phyloP scores from a whole-genome alignment of 1,140 invertebrate genomes.

The Saccostrea cuccullata region DNA sequence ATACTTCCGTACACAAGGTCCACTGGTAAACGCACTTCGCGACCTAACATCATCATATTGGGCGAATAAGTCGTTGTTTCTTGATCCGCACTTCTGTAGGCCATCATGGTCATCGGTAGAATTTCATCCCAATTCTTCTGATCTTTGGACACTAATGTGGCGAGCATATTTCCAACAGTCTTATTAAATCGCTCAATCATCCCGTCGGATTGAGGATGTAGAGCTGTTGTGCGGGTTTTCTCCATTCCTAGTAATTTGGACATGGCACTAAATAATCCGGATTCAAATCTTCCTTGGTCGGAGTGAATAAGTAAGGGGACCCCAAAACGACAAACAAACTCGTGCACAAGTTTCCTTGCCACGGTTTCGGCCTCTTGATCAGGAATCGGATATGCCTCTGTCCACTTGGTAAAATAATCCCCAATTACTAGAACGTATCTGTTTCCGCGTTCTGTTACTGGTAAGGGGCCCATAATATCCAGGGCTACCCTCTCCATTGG shows the following conservation, averaged over 20 bases:
- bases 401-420: slow-evolving; percentile 13
- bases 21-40: background rate
- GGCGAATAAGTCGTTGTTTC: background rate
- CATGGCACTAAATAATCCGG: slow-evolving; percentile 41
- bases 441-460: background rate
- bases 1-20: too few relatives aligned
- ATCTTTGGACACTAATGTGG: slow-evolving; percentile 53
- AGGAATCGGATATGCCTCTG: background rate
- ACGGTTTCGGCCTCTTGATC: slow-evolving; percentile 57
- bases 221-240: slow-evolving; percentile 48
- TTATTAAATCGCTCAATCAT: slow-evolving; percentile 49
- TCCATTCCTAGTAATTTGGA: slow-evolving; percentile 39
- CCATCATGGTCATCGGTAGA: slow-evolving; percentile 38
- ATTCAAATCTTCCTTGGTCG: slow-evolving; percentile 54
- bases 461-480: background rate
- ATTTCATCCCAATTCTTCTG: slow-evolving; percentile 53
- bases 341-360: slow-evolving; percentile 55
- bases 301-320: slow-evolving; percentile 40
- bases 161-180: slow-evolving; percentile 53
- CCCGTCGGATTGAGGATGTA: slow-evolving; percentile 55
- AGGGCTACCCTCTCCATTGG: too few relatives aligned
- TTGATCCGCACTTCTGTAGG: background rate
- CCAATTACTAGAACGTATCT: background rate
- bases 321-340: slow-evolving; percentile 47
- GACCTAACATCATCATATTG: background rate